phyloP scores from a whole-genome alignment of 2,113 vertebrate genomes.

The Corydoras sp. region DNA sequence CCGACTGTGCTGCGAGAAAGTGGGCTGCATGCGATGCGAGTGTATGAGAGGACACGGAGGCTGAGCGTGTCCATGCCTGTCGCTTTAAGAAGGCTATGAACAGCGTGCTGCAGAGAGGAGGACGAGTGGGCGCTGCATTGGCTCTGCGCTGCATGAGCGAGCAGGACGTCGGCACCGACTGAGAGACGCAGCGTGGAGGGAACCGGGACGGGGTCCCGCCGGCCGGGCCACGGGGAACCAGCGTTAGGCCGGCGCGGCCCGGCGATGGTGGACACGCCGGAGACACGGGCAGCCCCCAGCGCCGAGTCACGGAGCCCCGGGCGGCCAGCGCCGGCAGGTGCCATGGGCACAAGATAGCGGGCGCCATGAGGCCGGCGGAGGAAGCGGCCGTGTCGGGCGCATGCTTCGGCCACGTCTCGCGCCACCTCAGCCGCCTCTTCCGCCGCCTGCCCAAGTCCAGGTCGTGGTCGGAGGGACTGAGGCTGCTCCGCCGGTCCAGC shows the following conservation, averaged over 20 bases:
- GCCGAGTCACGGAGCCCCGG: constrained; percentile 29
- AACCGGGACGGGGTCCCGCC: constrained; percentile 12
- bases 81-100: constrained; percentile 45
- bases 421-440: constrained; percentile 75
- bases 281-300: constrained; percentile 40
- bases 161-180: constrained; percentile 14
- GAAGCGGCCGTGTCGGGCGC: constrained; percentile 48
- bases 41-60: constrained; percentile 15
- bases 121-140: constrained; percentile 46
- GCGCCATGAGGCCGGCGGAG: constrained; percentile 47
- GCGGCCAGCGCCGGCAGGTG: constrained; percentile 21
- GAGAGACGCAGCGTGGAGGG: neutral
- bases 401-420: constrained; percentile 77
- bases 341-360: constrained; percentile 41
- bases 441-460: constrained; percentile 75
- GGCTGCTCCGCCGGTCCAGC: constrained; percentile 61
- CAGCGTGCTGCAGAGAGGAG: constrained; percentile 39
- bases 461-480: constrained; percentile 67
- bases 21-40: constrained; percentile 20
- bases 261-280: constrained; percentile 44
- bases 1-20: constrained; percentile 20
- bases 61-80: constrained; percentile 16
- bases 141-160: constrained; percentile 43
- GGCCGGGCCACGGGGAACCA: constrained; percentile 18
- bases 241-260: constrained; percentile 34